Evolutionary conservation across 2,888 invertebrate species (phyloP).

Genomic region (Trichopoda pennipes): DNA sequence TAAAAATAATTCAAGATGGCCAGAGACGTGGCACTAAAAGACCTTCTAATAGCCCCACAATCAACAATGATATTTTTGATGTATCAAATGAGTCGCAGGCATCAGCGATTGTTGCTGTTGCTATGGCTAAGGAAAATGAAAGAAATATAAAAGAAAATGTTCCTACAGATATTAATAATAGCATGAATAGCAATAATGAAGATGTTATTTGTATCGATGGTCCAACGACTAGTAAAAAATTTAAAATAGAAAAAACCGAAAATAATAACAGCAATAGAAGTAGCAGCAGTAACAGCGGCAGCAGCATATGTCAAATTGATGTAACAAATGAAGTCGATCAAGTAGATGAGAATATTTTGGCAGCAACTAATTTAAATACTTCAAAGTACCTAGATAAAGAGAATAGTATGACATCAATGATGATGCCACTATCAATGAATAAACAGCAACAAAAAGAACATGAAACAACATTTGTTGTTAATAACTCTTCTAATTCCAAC

Average conservation of each 20-base stretch:
- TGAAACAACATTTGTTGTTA: slow-evolving; percentile 22
- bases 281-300: slow-evolving; percentile 2
- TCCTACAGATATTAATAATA: slow-evolving; percentile 62
- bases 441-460: slow-evolving; percentile 4
- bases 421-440: slow-evolving; percentile 37
- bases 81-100: slow-evolving; percentile 64
- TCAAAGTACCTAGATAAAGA: slow-evolving; percentile 51
- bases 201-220: slow-evolving; percentile 64
- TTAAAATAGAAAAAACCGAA: slow-evolving; percentile 70
- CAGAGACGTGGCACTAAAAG: slow-evolving; percentile 75
- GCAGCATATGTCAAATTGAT: slow-evolving; percentile 45
- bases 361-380: slow-evolving; percentile 22
- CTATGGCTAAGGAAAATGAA: slow-evolving; percentile 35
- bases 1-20: slow-evolving; percentile 68
- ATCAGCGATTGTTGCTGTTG: slow-evolving; percentile 1
- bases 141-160: slow-evolving; percentile 55
- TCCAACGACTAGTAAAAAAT: slow-evolving; percentile 72
- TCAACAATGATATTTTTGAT: slow-evolving; percentile 53
- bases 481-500: slow-evolving; percentile 27
- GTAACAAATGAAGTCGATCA: slow-evolving; percentile 25
- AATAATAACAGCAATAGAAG: slow-evolving; percentile 20
- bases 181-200: slow-evolving; percentile 48
- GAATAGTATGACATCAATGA: slow-evolving; percentile 26
- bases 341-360: background rate
- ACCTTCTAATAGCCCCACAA: slow-evolving; percentile 73